Base-by-base conservation (phyloP, 2,113 vertebrate genomes). In the Anhinga anhinga region DNA sequence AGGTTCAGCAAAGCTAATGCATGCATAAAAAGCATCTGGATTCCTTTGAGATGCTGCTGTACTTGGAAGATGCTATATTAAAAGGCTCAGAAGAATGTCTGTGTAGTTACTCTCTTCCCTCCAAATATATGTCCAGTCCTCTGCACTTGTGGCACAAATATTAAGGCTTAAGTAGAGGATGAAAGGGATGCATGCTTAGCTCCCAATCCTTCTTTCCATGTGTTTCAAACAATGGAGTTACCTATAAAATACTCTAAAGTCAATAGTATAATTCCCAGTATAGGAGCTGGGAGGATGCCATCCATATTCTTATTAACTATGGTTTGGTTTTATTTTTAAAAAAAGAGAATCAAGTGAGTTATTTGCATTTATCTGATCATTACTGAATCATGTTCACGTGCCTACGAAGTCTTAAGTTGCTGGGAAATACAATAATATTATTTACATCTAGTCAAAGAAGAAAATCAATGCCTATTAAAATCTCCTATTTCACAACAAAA, bases 1-100 rank as follows among this genome's bases (percentile, higher is more conserved):
- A 84, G 69, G 93, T 88, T 94, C 82, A 90, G 91, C 66, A 69
- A 90, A 96, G 86, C 10, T n/a, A 93, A 90, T 34, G 26, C 53
- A 91, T 63, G n/a, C 78, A 82, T 27, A 86, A 70, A 79, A 58
- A 70, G 50, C 49, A 84, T 23, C 21, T 76, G 71, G 40, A 92
- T 59, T 87, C 84, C 81, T 67, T 5, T 77, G 91, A 96, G 82
- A 70, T 42, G 9, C 47, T 84, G 47, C 32, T 91, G 20, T 36
- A 93, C 74, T 50, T 77, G 44, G 66, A 83, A 84, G 44, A 85
- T 59, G 15, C 44, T 67, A 17, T 32, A 58, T 1, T 38, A 36
- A 27, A 72, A 73, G 42, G 49, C 55, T 72, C 50, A 38, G 32
- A 88, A 72, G 11, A 82, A 56, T 25, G 44, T n/a, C 27, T 82